Conservation (phyloP, 2,797 vertebrate species). For the Zenarchopterus dispar region DNA sequence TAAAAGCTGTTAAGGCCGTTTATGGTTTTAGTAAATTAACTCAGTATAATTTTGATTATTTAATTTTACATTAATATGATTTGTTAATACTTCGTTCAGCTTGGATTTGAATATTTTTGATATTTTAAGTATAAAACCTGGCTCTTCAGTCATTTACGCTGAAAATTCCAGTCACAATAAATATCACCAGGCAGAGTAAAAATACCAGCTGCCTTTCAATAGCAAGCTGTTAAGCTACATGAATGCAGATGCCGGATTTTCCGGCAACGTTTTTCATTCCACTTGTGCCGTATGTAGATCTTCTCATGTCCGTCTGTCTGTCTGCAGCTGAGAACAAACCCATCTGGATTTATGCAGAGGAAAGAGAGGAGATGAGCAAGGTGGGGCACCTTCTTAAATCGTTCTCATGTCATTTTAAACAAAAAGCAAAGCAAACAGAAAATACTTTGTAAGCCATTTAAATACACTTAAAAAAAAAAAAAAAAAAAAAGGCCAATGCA, state of each 20-base stretch:
- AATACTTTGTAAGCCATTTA: not conserved
- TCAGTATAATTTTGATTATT: not conserved
- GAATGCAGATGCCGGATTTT: not conserved
- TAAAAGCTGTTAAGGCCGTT: not conserved
- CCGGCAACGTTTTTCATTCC: constrained; percentile 1
- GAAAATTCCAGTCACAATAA: not conserved
- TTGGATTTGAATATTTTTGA: too few species aligned
- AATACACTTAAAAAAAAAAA: not conserved
- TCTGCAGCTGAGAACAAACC: constrained; percentile 95
- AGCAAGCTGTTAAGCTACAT: not conserved
- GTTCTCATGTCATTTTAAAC: not conserved
- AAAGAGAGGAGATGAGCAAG: constrained; percentile 98
- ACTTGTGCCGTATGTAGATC: constrained; percentile 40
- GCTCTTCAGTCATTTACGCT: too few species aligned
- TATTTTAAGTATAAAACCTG: too few species aligned
- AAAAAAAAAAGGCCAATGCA: not conserved
- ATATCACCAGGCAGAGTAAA: too few species aligned
- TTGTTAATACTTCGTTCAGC: too few species aligned
- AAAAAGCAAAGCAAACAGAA: not conserved
- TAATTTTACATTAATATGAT: too few species aligned
- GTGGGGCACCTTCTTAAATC: constrained; percentile 77
- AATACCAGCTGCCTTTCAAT: too few species aligned
- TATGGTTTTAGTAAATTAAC: not conserved
- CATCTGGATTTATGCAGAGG: constrained; percentile 99
- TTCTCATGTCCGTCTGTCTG: constrained; percentile 60